phyloP scores from a whole-genome alignment of 2,888 invertebrate species.

The Tigriopus californicus region DNA sequence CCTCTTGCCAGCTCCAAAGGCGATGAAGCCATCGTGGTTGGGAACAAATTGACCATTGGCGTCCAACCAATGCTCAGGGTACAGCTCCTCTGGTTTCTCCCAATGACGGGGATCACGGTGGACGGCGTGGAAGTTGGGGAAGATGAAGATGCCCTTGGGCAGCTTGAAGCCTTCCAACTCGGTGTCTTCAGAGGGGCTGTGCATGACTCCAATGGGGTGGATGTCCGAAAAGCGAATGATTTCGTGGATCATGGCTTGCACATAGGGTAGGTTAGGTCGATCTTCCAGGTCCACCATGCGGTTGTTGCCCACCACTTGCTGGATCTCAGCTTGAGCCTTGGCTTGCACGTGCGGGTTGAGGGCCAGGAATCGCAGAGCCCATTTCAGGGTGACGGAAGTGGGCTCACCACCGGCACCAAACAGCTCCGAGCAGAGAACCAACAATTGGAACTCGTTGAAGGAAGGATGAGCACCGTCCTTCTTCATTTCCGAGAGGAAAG shows the following conservation, averaged over 20 bases:
- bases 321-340: slow-evolving; percentile 8
- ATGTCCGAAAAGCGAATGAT: slow-evolving; percentile 11
- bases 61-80: slow-evolving; percentile 13
- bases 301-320: background rate
- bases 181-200: slow-evolving; percentile 12
- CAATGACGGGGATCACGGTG: slow-evolving; percentile 14
- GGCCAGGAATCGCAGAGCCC: slow-evolving; percentile 15
- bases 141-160: slow-evolving; percentile 16
- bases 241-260: slow-evolving; percentile 9
- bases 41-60: slow-evolving; percentile 8
- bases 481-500: slow-evolving; percentile 18
- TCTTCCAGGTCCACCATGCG: background rate
- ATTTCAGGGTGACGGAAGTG: slow-evolving; percentile 15
- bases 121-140: slow-evolving; percentile 16
- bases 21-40: slow-evolving; percentile 1
- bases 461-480: background rate
- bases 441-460: slow-evolving; percentile 6
- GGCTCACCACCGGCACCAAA: slow-evolving; percentile 13
- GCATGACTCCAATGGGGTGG: slow-evolving; percentile 13
- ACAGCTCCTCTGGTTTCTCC: slow-evolving; percentile 14
- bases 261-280: slow-evolving; percentile 4
- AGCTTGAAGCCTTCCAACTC: slow-evolving; percentile 12
- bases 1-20: slow-evolving; percentile 10
- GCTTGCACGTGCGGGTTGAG: slow-evolving; percentile 1
- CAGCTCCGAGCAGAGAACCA: background rate